Base-by-base conservation (phyloP, 2,888 invertebrate genomes). In the Coleophora deauratella region DNA sequence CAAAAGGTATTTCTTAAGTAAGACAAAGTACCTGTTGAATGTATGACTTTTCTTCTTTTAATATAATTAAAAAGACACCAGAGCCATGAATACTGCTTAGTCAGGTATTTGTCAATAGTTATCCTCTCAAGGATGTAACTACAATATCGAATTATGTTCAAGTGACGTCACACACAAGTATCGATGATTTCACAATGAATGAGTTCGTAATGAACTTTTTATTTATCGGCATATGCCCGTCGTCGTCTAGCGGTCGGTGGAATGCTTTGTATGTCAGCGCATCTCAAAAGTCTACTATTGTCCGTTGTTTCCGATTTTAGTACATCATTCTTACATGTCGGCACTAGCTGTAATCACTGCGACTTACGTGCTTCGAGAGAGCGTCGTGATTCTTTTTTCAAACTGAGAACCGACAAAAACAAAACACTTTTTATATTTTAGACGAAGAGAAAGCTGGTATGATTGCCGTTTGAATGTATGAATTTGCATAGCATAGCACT, bases 181-280 rank as follows among this genome's bases (percentile, higher is more conserved):
- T 57, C 63, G 59, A 62, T 67, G 67, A 66, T 72, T 73, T 66
- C 60, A 67, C 71, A 71, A 71, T 69, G 70, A 75, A 75, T 73
- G 63, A 55, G 64, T 77, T 76, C 68, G 70, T 77, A 75, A 74
- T 73, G 71, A 64, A 60, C 52, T 55, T 67, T 66, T 64, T 62
- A 50, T 59, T 53, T 61, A 54, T 63, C 55, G 56, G 50, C 53
- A 57, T 57, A 58, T 21, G 21, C 21, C 3, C 21, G 21, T 21
- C 21, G 50, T 49, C 61, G 59, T 57, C 54, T 31, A 11, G 10
- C 31, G 51, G 58, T 57, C 58, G 62, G 60, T 57, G 68, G 70
- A 69, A 67, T 70, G 61, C 61, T 61, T 70, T 68, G 65, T 61
- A 54, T 59, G 63, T 57, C 61, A 54, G 55, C 51, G 47, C 41